Conservation (phyloP, 2,113 vertebrate genomes). For the Ailurus styani region DNA sequence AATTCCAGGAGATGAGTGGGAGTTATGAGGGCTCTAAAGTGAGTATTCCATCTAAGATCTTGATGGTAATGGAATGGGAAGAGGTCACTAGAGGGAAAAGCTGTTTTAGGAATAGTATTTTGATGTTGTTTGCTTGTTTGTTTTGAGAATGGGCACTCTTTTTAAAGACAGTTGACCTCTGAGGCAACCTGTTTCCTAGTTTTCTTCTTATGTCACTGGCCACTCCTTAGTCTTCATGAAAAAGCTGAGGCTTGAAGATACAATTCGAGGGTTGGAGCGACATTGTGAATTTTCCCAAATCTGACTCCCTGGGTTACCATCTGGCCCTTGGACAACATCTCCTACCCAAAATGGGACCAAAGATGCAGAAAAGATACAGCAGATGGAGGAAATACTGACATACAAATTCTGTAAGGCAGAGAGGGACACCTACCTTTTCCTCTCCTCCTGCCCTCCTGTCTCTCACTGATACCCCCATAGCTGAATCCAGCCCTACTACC, state of each 20-base stretch:
- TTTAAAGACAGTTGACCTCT: not conserved
- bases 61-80: not conserved
- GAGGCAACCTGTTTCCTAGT: not conserved
- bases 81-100: not conserved
- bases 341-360: not conserved
- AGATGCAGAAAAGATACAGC: not conserved
- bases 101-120: not conserved
- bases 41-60: not conserved
- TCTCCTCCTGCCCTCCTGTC: not conserved
- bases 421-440: not conserved
- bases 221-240: not conserved
- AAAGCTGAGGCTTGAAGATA: not conserved
- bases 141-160: not conserved
- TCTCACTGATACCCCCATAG: fast-evolving
- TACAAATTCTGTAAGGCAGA: not conserved
- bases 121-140: not conserved
- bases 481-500: not conserved
- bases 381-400: not conserved
- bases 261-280: not conserved
- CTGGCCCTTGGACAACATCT: not conserved
- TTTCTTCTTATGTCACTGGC: not conserved
- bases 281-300: not conserved
- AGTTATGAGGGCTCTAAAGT: not conserved
- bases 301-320: not conserved
- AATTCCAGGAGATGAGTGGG: not conserved